These are phyloP conservation scores for Atta cephalotes DNA, from an alignment of 1,140 invertebrate genomes.

Conservation along the genomic window DNA sequence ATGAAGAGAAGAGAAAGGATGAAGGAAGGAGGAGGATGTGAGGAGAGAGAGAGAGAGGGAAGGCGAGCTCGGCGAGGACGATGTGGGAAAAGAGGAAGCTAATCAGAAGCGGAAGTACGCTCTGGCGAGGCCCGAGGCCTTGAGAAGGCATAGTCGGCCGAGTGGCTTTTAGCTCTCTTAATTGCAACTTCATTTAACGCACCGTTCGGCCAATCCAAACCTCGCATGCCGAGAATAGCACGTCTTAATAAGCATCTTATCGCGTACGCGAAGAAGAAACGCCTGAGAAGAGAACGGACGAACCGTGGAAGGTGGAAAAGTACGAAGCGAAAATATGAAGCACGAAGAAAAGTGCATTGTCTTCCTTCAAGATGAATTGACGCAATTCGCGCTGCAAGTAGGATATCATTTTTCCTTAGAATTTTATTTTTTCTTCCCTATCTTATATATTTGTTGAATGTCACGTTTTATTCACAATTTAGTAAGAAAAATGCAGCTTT, in stretches of 20 bases:
- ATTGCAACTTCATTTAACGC: slow-evolving; percentile 85
- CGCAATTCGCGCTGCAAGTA: neutral
- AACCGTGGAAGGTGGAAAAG: slow-evolving; percentile 67
- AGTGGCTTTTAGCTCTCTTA: slow-evolving; percentile 84
- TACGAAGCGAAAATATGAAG: slow-evolving; percentile 20
- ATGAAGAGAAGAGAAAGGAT: slow-evolving; percentile 57
- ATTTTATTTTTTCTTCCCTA: neutral
- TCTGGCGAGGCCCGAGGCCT: slow-evolving; percentile 82
- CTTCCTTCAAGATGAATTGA: slow-evolving; percentile 7
- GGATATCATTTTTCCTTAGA: neutral
- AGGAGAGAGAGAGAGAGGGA: slow-evolving; percentile 15
- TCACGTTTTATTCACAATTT: neutral
- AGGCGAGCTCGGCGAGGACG: slow-evolving; percentile 72
- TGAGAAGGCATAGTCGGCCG: slow-evolving; percentile 81
- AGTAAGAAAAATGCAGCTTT: neutral
- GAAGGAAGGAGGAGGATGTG: neutral
- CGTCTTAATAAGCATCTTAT: slow-evolving; percentile 74
- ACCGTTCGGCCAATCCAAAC: slow-evolving; percentile 65
- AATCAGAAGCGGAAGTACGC: slow-evolving; percentile 86
- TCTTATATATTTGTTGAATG: neutral
- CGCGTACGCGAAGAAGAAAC: slow-evolving; percentile 50
- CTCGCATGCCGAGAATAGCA: slow-evolving; percentile 49
- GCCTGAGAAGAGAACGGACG: slow-evolving; percentile 55
- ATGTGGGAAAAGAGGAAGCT: slow-evolving; percentile 86
- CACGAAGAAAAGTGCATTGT: slow-evolving; percentile 21